Evolutionary conservation across 2,797 vertebrate species (phyloP).

Genomic region (Sebastiscus tertius): DNA sequence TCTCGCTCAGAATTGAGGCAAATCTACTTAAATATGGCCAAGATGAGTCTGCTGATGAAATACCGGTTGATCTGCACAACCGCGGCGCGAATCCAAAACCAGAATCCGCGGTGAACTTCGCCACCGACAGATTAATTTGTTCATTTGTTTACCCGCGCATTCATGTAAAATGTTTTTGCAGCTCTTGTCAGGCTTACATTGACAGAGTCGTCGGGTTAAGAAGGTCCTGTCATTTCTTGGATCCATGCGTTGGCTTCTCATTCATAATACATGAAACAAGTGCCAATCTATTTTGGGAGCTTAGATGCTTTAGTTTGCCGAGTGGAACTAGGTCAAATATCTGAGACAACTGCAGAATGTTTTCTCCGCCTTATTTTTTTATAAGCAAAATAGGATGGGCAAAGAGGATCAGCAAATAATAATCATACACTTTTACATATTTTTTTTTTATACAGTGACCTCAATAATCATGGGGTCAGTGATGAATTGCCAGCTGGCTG

Average conservation of each 20-base stretch:
- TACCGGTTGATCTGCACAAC: slow-evolving; percentile 16
- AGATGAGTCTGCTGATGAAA: slow-evolving; percentile 26
- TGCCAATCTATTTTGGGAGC: slow-evolving; percentile 69
- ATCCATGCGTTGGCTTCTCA: slow-evolving; percentile 49
- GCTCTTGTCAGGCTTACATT: slow-evolving; percentile 34
- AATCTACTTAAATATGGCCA: neutral
- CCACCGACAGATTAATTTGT: slow-evolving; percentile 38
- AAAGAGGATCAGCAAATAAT: slow-evolving; percentile 26
- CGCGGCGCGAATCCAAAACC: slow-evolving; percentile 21
- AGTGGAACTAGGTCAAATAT: slow-evolving; percentile 69
- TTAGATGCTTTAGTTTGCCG: slow-evolving; percentile 40
- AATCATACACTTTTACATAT: neutral
- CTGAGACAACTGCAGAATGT: slow-evolving; percentile 37
- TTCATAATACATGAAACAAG: slow-evolving; percentile 73
- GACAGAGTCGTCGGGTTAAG: slow-evolving; percentile 40
- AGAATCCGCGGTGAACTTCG: neutral
- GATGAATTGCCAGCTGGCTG: neutral
- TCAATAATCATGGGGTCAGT: neutral
- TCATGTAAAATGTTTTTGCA: slow-evolving; percentile 22
- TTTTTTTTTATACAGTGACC: neutral
- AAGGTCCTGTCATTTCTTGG: slow-evolving; percentile 54
- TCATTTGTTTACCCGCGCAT: slow-evolving; percentile 24
- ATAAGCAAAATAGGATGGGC: slow-evolving; percentile 11
- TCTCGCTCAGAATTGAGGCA: neutral
- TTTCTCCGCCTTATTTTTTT: slow-evolving; percentile 20